Percentiles rank a stretch among this genome's conserved stretches.
These are phyloP conservation scores for Atta texana DNA, from an alignment of 1,140 invertebrate species.

Conservation along the genomic window DNA sequence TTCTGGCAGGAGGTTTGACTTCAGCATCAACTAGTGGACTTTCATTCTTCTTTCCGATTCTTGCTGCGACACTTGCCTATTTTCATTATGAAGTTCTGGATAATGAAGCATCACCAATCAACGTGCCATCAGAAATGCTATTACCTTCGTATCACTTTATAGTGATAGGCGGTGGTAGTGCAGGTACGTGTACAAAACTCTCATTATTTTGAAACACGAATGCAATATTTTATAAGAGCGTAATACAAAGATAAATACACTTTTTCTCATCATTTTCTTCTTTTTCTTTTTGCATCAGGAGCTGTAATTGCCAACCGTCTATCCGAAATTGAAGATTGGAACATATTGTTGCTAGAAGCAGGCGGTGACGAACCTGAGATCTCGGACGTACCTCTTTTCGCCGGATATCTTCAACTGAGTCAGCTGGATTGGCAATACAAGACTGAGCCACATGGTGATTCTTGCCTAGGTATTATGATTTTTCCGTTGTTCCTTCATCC, in stretches of 20 bases:
- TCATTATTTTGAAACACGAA: background rate
- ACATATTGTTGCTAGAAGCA: constrained; percentile 94
- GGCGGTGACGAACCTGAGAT: constrained; percentile 96
- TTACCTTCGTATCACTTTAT: constrained; percentile 94
- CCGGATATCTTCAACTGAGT: constrained; percentile 94
- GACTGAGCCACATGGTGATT: constrained; percentile 94
- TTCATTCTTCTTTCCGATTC: constrained; percentile 92
- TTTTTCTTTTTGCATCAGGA: constrained; percentile 82
- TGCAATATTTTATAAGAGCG: background rate
- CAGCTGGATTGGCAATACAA: constrained; percentile 97
- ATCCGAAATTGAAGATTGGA: constrained; percentile 93
- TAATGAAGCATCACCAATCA: constrained; percentile 90
- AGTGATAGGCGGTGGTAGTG: constrained; percentile 96
- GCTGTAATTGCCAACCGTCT: constrained; percentile 96
- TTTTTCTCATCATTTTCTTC: background rate
- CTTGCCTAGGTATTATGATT: constrained; percentile 88
- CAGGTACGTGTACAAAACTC: constrained; percentile 88
- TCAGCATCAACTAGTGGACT: constrained; percentile 86
- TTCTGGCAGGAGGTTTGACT: constrained; percentile 81
- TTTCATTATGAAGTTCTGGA: constrained; percentile 93
- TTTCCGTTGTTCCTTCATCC: too few relatives aligned
- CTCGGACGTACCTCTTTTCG: constrained; percentile 94
- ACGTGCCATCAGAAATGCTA: constrained; percentile 89
- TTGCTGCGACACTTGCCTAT: constrained; percentile 93
- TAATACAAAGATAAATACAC: background rate